Evolutionary conservation across 2,797 vertebrate species (phyloP).

Genomic region (Microctenopoma stevenorrisi): DNA sequence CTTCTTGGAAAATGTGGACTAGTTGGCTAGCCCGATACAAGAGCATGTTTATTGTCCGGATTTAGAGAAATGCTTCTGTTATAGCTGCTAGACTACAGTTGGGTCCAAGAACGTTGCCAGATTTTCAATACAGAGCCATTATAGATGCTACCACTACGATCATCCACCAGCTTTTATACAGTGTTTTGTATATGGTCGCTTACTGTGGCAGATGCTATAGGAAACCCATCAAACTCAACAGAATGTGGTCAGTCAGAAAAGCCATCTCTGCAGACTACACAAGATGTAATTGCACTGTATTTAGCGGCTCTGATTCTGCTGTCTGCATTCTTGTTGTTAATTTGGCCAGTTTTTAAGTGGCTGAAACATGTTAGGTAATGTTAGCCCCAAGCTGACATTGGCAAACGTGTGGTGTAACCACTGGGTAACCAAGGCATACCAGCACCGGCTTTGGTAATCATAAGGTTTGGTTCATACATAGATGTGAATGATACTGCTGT

Average conservation of each 20-base stretch:
- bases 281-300: not conserved
- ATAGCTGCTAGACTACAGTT: constrained; percentile 57
- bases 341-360: too few species aligned
- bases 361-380: too few species aligned
- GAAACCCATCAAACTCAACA: constrained; percentile 14
- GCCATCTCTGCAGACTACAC: not conserved
- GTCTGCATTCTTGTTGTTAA: too few species aligned
- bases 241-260: constrained; percentile 18
- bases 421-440: too few species aligned
- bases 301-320: not conserved
- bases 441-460: too few species aligned
- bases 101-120: constrained; percentile 45
- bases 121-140: constrained; percentile 37
- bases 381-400: too few species aligned
- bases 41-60: constrained; percentile 62
- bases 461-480: too few species aligned
- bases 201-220: constrained; percentile 31
- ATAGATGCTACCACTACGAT: constrained; percentile 8
- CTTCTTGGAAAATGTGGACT: constrained; percentile 62
- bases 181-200: constrained; percentile 13
- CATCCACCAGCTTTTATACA: constrained; percentile 9
- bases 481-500: too few species aligned
- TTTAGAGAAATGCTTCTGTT: constrained; percentile 65
- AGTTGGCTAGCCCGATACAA: constrained; percentile 50
- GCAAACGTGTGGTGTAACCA: too few species aligned